Percentiles rank a stretch among this genome's conserved stretches.
Conservation (phyloP, 2,888 invertebrate genomes). For the Drosophila cognata region DNA sequence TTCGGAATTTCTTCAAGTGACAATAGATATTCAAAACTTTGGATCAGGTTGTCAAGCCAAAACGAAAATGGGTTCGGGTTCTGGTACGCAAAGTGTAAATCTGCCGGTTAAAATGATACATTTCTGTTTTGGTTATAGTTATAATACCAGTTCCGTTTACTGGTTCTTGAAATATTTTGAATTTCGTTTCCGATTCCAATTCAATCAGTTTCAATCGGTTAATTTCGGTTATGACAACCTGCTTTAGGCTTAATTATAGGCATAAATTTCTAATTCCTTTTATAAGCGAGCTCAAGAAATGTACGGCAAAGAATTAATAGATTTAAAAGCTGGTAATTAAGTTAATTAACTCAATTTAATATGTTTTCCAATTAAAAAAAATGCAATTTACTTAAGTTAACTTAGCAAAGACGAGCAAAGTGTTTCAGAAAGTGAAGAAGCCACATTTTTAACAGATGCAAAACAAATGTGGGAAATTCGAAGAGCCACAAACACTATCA, state of each 20-base stretch:
- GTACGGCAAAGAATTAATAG: not conserved
- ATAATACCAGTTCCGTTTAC: not conserved
- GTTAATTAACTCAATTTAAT: not conserved
- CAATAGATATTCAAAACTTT: no score
- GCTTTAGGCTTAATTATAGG: not conserved
- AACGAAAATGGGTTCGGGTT: no score
- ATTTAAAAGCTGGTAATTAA: not conserved
- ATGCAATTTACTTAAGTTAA: not conserved
- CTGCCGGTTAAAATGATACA: no score
- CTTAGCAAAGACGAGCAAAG: not conserved
- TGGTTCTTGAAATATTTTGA: not conserved
- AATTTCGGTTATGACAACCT: not conserved
- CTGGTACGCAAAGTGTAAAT: no score
- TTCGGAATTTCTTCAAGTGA: no score
- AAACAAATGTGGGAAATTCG: constrained; percentile 46
- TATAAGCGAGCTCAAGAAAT: not conserved
- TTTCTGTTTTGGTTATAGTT: not conserved
- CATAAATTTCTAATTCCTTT: not conserved
- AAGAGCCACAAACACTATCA: not conserved
- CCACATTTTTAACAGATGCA: constrained; percentile 14
- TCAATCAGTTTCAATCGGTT: not conserved
- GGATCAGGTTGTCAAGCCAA: no score
- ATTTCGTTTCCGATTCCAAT: not conserved
- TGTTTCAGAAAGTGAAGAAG: not conserved
- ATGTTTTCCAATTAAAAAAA: not conserved